These are phyloP conservation scores for Plebejus argus DNA, from an alignment of 2,888 invertebrate genomes.

Conservation along the genomic window DNA sequence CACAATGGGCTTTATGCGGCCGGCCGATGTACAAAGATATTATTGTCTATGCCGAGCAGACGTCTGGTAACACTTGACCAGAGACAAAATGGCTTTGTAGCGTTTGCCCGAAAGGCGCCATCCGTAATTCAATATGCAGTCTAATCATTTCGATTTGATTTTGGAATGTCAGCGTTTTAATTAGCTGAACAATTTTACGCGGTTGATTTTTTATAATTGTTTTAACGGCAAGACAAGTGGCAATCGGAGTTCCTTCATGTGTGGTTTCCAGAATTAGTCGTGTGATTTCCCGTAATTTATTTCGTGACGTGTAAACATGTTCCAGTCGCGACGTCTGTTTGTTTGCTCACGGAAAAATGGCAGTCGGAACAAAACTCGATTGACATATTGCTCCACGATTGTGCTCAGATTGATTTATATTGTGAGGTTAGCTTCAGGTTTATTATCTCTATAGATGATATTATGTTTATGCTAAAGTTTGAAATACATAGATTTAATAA, in stretches of 20 bases:
- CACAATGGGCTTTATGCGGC: constrained; percentile 73
- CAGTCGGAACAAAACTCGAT: constrained; percentile 60
- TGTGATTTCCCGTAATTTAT: constrained; percentile 43
- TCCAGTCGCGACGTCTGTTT: constrained; percentile 59
- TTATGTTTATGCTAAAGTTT: constrained; percentile 1
- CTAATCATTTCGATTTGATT: constrained; percentile 55
- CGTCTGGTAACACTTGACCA: constrained; percentile 79
- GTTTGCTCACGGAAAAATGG: constrained; percentile 64
- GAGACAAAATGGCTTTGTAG: constrained; percentile 80
- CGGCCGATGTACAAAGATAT: constrained; percentile 69
- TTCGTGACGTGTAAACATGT: constrained; percentile 62
- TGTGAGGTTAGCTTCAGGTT: constrained; percentile 38
- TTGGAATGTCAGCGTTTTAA: constrained; percentile 41
- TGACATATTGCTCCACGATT: constrained; percentile 67
- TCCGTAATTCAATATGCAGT: constrained; percentile 68
- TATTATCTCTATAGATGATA: background rate
- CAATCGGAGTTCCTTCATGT: constrained; percentile 33
- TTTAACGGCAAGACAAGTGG: constrained; percentile 34
- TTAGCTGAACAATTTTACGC: background rate
- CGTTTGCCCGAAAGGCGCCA: constrained; percentile 73
- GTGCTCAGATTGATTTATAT: constrained; percentile 61
- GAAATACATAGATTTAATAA: background rate
- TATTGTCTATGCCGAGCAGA: constrained; percentile 74
- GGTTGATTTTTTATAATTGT: background rate
- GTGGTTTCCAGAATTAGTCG: constrained; percentile 37